Evolutionary conservation across 2,797 vertebrate species (phyloP), one percentile per base, ranked within the genome.

Genomic region (Steatocranus sp.): DNA sequence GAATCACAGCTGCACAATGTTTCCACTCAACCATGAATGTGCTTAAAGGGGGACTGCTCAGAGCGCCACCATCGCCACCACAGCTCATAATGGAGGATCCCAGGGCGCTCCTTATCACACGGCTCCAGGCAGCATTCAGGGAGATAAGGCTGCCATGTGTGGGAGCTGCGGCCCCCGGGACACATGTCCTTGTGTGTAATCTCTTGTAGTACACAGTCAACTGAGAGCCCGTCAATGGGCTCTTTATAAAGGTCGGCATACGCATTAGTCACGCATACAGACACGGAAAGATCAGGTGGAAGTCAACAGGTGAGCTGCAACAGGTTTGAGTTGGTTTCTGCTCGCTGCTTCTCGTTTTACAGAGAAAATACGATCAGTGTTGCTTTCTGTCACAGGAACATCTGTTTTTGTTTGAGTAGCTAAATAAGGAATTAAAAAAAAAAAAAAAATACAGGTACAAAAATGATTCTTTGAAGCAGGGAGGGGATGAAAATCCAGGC

Each of bases 101-200:
- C 95, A 74, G 85, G 93, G 86, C 86, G 78, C 93, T 92, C 88
- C 95, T 96, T 96, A 96, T 96, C 95, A 83, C 91, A 83, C 77
- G 81, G 27, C 91, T 92, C 76, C 94, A 94, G 95, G 92, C 82
- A 12, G 89, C 82, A 85, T 76, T 63, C 73, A 61, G 84, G 56
- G 84, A 91, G 96, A 96, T 96, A 96, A 96, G 94, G 88, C 80
- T 82, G 32, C 81, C 81, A 81, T 86, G 85, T 85, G 76, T 83
- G 89, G 83, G 89, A 90, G 79, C 76, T 68, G 54, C 66, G 38
- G 81, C 51, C 82, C 75, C 87, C 38, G 83, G 86, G 91, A 95
- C 95, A 95, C 93, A 92, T 94, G 93, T 95, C 90, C 93, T 88
- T 88, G 93, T 89, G 90, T 93, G 93, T 96, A 96, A 96, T 96